Evolutionary conservation across 2,888 invertebrate species (phyloP).

Genomic region (Andrena bicolor): DNA sequence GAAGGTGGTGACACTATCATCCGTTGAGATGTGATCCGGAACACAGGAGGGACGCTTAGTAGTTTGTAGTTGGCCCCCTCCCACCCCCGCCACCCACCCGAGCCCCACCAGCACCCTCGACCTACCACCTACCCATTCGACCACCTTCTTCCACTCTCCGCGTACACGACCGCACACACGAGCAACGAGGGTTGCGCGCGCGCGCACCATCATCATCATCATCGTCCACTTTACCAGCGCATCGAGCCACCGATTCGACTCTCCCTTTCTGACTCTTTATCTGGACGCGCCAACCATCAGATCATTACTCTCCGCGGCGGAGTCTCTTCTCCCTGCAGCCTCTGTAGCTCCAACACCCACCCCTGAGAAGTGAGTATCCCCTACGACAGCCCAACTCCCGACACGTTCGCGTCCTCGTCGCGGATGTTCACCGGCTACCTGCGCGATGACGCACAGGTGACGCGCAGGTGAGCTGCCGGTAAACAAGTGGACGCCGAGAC

Average conservation of each 20-base stretch:
- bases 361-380: slow-evolving; percentile 76
- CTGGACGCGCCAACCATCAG: slow-evolving; percentile 18
- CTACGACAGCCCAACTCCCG: slow-evolving; percentile 43
- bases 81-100: slow-evolving; percentile 51
- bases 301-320: slow-evolving; percentile 29
- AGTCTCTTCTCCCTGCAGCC: slow-evolving; percentile 41
- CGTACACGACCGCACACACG: slow-evolving; percentile 30
- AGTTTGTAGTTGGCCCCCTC: slow-evolving; percentile 82
- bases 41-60: slow-evolving; percentile 78
- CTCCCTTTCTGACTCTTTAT: neutral
- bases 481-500: slow-evolving; percentile 51
- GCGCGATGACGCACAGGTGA: slow-evolving; percentile 72
- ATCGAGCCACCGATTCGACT: slow-evolving; percentile 40
- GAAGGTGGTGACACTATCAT: slow-evolving; percentile 76
- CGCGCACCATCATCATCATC: slow-evolving; percentile 1
- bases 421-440: slow-evolving; percentile 65
- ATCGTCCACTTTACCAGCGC: slow-evolving; percentile 44
- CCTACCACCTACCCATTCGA: slow-evolving; percentile 49
- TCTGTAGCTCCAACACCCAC: slow-evolving; percentile 29
- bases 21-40: slow-evolving; percentile 83
- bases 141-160: slow-evolving; percentile 56
- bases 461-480: slow-evolving; percentile 69
- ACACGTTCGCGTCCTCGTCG: slow-evolving; percentile 18
- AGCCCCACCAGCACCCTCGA: slow-evolving; percentile 60
- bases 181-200: slow-evolving; percentile 19